phyloP scores from a whole-genome alignment of 2,797 vertebrate genomes.

The Gorsachius magnificus region DNA sequence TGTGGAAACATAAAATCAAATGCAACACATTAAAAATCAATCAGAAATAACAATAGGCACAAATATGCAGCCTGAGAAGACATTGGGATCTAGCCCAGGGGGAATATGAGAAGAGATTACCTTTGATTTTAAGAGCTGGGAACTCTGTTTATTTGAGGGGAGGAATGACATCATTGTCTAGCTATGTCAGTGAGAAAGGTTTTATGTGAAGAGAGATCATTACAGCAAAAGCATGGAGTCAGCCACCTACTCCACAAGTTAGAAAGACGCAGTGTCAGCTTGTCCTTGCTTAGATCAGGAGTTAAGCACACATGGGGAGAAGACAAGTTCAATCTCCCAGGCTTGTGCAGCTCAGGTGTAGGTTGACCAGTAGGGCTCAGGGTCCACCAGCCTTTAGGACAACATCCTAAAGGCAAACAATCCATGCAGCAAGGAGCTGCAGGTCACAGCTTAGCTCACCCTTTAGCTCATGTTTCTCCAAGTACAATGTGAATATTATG shows the following conservation, averaged over 20 bases:
- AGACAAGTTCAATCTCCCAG: not conserved
- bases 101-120: not conserved
- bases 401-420: not conserved
- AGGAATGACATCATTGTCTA: constrained; percentile 27
- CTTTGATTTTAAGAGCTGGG: constrained; percentile 33
- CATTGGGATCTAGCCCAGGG: not conserved
- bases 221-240: not conserved
- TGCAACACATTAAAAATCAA: not conserved
- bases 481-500: not conserved
- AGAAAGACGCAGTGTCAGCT: not conserved
- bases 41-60: not conserved
- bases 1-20: not conserved
- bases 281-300: not conserved
- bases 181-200: not conserved
- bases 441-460: not conserved
- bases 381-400: not conserved
- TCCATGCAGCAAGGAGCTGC: not conserved
- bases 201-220: not conserved
- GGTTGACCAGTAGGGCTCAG: not conserved
- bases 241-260: not conserved
- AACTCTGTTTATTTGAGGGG: constrained; percentile 7
- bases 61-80: not conserved
- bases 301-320: not conserved
- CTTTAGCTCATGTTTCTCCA: not conserved
- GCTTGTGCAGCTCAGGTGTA: not conserved